phyloP scores from a whole-genome alignment of 2,888 invertebrate species.

The Elysia crispata region DNA sequence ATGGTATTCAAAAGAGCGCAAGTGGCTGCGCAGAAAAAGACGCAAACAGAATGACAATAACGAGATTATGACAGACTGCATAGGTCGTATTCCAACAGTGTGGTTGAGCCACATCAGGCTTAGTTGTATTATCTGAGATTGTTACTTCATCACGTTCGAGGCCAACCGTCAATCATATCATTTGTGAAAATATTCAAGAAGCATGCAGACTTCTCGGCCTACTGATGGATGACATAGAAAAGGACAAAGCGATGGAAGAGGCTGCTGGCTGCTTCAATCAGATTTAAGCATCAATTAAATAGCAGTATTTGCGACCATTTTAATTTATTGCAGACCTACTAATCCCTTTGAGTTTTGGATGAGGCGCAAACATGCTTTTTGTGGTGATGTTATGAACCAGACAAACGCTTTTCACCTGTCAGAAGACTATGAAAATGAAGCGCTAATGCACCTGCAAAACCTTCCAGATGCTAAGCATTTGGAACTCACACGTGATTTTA shows the following conservation, averaged over 20 bases:
- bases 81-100: conserved; percentile 15
- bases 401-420: not conserved
- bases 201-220: conserved; percentile 11
- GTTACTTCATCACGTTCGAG: not conserved
- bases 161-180: not conserved
- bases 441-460: not conserved
- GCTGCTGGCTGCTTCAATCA: not conserved
- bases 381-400: not conserved
- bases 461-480: not conserved
- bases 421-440: not conserved
- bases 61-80: not conserved
- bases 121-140: conserved; percentile 10
- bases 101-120: conserved; percentile 9
- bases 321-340: not conserved
- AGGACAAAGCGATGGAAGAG: conserved; percentile 11
- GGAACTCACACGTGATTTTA: not conserved
- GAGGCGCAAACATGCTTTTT: not conserved
- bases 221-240: conserved; percentile 1
- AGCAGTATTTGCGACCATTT: conserved; percentile 10
- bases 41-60: not conserved
- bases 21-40: not conserved
- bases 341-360: not conserved
- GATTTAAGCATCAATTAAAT: not conserved
- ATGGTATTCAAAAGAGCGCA: not conserved
- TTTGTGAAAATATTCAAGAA: conserved; percentile 6